phyloP scores from a whole-genome alignment of 2,797 vertebrate species.

The Melanotaenia nigrans region DNA sequence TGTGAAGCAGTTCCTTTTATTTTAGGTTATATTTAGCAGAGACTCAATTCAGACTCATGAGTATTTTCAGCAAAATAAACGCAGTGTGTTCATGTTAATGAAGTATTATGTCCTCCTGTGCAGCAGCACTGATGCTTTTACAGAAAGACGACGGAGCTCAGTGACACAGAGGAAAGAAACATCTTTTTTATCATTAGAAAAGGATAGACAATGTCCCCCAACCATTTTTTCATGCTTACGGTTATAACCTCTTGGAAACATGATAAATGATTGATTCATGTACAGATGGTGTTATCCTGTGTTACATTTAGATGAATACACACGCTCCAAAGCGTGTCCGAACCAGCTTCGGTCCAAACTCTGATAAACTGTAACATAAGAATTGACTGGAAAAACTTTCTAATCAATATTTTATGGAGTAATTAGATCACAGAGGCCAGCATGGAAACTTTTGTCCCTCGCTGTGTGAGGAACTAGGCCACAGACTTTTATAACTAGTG shows the following conservation, averaged over 20 bases:
- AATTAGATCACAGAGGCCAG: conserved; percentile 25
- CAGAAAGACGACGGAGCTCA: neutral
- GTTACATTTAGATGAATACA: neutral
- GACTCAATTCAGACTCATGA: neutral
- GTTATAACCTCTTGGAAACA: neutral
- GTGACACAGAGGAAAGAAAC: neutral
- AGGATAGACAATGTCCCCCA: neutral
- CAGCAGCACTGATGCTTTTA: neutral
- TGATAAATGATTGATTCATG: neutral
- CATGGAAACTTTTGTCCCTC: conserved; percentile 47
- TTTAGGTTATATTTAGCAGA: neutral
- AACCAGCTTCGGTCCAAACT: conserved; percentile 8
- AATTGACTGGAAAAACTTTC: conserved; percentile 28
- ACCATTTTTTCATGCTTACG: neutral
- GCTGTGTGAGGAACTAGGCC: conserved; percentile 27
- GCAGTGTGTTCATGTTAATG: neutral
- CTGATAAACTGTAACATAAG: conserved; percentile 38
- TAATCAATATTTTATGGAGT: conserved; percentile 55
- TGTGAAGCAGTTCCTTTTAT: neutral
- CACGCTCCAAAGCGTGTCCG: neutral
- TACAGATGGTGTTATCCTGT: neutral
- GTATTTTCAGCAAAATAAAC: neutral
- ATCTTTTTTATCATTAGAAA: neutral
- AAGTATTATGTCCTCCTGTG: neutral
- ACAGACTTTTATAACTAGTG: neutral